Conservation (phyloP, 2,888 invertebrate genomes). For the Tenthredo notha region DNA sequence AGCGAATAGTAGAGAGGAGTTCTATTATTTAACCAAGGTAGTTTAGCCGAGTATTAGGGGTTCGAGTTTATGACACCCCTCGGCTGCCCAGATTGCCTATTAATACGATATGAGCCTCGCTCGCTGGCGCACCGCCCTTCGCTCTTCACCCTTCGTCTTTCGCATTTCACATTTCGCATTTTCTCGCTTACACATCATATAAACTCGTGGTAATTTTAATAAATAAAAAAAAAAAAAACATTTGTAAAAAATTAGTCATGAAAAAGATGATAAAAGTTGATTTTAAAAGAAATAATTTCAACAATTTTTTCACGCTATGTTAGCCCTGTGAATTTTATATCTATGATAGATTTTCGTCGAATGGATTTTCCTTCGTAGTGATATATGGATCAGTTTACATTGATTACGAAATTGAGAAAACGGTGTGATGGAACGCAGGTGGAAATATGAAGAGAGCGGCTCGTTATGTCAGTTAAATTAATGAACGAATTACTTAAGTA, state of each 20-base stretch:
- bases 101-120: constrained; percentile 78
- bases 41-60: constrained; percentile 78
- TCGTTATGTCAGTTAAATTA: constrained; percentile 52
- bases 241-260: not conserved
- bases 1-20: constrained; percentile 51
- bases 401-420: not conserved
- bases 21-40: constrained; percentile 75
- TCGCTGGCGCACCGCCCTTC: constrained; percentile 62
- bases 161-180: constrained; percentile 54
- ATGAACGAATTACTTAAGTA: constrained; percentile 52
- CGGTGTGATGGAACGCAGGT: not conserved
- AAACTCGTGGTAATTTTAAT: constrained; percentile 51
- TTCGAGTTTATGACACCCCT: constrained; percentile 78
- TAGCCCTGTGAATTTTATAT: too few relatives aligned
- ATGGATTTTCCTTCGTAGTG: too few relatives aligned
- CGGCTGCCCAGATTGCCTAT: constrained; percentile 78
- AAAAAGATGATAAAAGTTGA: not conserved
- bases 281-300: too few relatives aligned
- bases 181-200: constrained; percentile 58
- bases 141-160: constrained; percentile 50
- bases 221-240: constrained; percentile 5
- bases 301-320: too few relatives aligned
- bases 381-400: not conserved
- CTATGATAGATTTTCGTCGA: too few relatives aligned
- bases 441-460: not conserved